Evolutionary conservation across 2,888 invertebrate species (phyloP).

Genomic region (Thera britannica): DNA sequence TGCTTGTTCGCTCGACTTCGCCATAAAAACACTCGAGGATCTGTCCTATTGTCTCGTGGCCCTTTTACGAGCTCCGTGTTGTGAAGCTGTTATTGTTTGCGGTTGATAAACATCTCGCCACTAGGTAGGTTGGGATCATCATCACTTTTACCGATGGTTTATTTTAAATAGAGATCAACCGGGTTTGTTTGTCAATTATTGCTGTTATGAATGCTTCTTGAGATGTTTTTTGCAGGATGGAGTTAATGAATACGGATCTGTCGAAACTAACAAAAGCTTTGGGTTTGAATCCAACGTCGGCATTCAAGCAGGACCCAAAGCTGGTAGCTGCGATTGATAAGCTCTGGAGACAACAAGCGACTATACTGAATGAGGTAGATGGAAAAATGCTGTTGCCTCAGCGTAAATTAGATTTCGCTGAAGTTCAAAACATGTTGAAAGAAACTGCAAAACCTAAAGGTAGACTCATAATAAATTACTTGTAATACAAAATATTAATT

Average conservation of each 20-base stretch:
- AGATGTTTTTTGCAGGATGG: constrained; percentile 66
- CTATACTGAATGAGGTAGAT: constrained; percentile 34
- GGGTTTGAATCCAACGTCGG: constrained; percentile 49
- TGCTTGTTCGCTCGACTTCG: constrained; percentile 76
- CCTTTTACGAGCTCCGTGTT: constrained; percentile 82
- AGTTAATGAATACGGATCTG: constrained; percentile 70
- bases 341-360: constrained; percentile 53
- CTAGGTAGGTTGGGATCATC: constrained; percentile 82
- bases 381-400: constrained; percentile 59
- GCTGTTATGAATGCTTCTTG: constrained; percentile 61
- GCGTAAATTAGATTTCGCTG: constrained; percentile 68
- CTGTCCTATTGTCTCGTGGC: constrained; percentile 80
- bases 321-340: constrained; percentile 71
- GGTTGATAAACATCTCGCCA: constrained; percentile 84
- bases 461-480: constrained; percentile 1
- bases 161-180: constrained; percentile 69
- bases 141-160: constrained; percentile 76
- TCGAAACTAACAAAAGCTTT: constrained; percentile 61
- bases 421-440: constrained; percentile 66
- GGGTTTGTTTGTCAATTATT: constrained; percentile 75
- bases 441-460: constrained; percentile 28
- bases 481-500: background rate
- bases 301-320: constrained; percentile 70
- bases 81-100: constrained; percentile 83
- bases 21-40: constrained; percentile 79